Conservation (phyloP, 2,797 vertebrate genomes). For the Numenius phaeopus region DNA sequence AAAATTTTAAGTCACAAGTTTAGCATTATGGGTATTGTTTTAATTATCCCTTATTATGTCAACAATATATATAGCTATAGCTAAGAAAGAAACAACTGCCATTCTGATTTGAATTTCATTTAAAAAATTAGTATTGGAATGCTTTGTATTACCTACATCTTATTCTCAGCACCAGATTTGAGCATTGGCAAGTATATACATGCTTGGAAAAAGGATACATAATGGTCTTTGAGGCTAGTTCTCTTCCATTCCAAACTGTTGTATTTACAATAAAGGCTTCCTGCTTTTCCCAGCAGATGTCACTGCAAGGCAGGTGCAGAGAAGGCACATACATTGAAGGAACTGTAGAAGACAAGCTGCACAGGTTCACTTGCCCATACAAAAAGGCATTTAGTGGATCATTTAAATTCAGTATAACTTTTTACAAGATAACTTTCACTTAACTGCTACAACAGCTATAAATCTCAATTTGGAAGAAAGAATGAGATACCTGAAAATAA, state of each 20-base stretch:
- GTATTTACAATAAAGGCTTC: neutral
- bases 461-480: neutral
- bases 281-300: conserved; percentile 46
- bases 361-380: neutral
- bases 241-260: neutral
- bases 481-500: neutral
- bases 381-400: neutral
- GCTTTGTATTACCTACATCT: neutral
- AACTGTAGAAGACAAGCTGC: accelerated
- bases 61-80: neutral
- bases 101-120: neutral
- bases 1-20: neutral
- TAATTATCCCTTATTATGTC: neutral
- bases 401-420: neutral
- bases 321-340: neutral
- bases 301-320: conserved; percentile 5
- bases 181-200: neutral
- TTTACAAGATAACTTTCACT: neutral
- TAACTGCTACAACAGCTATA: neutral
- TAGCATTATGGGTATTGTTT: neutral
- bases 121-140: neutral
- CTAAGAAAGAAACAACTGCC: neutral
- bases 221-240: neutral
- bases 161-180: neutral
- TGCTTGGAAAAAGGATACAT: neutral